Evolutionary conservation across 2,888 invertebrate genomes (phyloP).

Genomic region (Drosophila anomelani): DNA sequence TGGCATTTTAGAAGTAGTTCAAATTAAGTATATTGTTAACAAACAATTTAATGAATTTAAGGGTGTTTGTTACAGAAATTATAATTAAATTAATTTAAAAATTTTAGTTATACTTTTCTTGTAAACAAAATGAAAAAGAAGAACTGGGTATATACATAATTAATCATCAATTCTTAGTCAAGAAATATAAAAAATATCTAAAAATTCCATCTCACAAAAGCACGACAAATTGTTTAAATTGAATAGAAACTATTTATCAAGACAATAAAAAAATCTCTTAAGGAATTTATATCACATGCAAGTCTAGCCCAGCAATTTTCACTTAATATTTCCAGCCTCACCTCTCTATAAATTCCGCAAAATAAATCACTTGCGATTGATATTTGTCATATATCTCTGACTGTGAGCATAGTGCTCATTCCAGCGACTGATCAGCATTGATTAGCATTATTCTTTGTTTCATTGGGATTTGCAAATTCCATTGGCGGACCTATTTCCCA

Average conservation of each 20-base stretch:
- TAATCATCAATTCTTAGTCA: background rate
- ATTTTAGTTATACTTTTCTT: too few species aligned
- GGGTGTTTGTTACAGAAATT: too few species aligned
- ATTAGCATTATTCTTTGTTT: conserved; percentile 40
- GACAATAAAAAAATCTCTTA: background rate
- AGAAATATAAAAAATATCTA: background rate
- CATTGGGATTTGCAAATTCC: conserved; percentile 30
- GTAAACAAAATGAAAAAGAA: background rate
- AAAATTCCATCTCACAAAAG: background rate
- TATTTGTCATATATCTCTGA: conserved; percentile 14
- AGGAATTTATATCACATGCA: background rate
- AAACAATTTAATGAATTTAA: background rate
- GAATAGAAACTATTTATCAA: background rate
- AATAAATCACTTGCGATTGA: conserved; percentile 27
- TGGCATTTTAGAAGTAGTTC: background rate
- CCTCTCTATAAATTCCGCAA: conserved; percentile 15
- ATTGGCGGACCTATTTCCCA: conserved; percentile 39
- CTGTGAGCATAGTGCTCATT: conserved; percentile 9
- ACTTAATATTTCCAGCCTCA: background rate
- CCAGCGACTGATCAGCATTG: conserved; percentile 12
- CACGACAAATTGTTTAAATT: background rate
- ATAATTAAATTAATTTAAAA: background rate
- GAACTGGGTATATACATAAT: background rate
- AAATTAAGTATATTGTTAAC: background rate
- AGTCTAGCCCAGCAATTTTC: background rate